Base-by-base conservation (phyloP, 1,140 invertebrate species). In the Acromyrmex heyeri region DNA sequence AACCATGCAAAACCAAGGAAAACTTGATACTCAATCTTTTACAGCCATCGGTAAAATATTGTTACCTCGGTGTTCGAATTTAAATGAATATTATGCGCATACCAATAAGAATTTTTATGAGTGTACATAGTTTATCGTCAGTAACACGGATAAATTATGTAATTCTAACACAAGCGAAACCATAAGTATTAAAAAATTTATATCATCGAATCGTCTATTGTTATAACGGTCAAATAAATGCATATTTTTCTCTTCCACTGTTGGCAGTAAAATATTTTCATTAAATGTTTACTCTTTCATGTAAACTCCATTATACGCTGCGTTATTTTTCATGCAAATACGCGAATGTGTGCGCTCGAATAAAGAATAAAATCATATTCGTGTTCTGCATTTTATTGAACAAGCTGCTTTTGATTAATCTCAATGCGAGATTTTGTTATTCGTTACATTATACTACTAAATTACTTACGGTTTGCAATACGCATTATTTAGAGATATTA, bases 21-120 rank as follows among this genome's bases (percentile, higher is more conserved):
- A 34, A 53, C 44, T 79, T 67, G 44, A 0, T 10, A 7, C 16
- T 44, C n/a, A 30, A 79, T 53, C 6, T 79, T 67, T 21, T 44
- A 44, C 16, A 27, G 21, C 16, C 24, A 61, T 44, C 21, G n/a
- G 7, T 76, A 61, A 76, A 38, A 0, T 38, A 79, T 34, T 67
- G 61, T 79, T 69, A 67, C n/a, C 8, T 21, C 21, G n/a, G n/a
- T 65, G 62, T 79, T 79, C 44, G n/a, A 38, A 76, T 79, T 38
- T 67, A 79, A 79, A 79, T 79, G 48, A 30, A 14, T 69, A 79
- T 69, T 79, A 79, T 50, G 64, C 77, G 62, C 64, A 70, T 81
- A 70, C 16, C 64, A 70, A 79, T 55, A 34, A 79, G 64, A 38
- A 38, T 12, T 70, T 69, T 81, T 44, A 81, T 69, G 30, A 55